Evolutionary conservation across 1,140 invertebrate genomes (phyloP).

Genomic region (Zeugodacus cucurbitae): DNA sequence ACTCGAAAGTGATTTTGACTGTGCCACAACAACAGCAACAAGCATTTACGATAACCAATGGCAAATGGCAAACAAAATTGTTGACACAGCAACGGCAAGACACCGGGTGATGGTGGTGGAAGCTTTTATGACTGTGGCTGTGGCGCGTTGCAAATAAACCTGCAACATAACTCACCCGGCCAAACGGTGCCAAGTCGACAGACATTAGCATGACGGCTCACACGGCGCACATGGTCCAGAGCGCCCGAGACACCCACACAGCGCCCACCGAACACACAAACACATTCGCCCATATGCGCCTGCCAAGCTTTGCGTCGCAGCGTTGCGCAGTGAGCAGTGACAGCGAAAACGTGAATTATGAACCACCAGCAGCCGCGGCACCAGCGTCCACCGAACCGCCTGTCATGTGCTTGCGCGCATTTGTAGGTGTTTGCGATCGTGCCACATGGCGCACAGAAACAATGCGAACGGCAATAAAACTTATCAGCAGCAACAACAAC

Average conservation of each 20-base stretch:
- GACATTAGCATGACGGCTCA: slow-evolving; percentile 36
- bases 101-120: background rate
- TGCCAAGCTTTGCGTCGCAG: background rate
- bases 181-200: slow-evolving; percentile 23
- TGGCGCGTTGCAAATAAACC: background rate
- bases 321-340: background rate
- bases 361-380: background rate
- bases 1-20: slow-evolving; percentile 10
- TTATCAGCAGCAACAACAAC: background rate
- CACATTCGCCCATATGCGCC: background rate
- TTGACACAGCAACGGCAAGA: background rate
- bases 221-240: background rate
- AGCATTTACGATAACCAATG: background rate
- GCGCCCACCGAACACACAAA: background rate
- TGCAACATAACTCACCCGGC: slow-evolving; percentile 3
- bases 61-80: background rate
- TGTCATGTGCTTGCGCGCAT: background rate
- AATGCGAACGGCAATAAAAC: slow-evolving; percentile 26
- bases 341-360: slow-evolving; percentile 30
- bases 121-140: background rate
- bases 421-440: background rate
- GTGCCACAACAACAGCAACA: background rate
- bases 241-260: background rate
- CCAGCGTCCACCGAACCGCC: background rate
- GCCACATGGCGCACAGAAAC: slow-evolving; percentile 28